phyloP scores from a whole-genome alignment of 1,140 invertebrate species.

The Magallana ariakensis region DNA sequence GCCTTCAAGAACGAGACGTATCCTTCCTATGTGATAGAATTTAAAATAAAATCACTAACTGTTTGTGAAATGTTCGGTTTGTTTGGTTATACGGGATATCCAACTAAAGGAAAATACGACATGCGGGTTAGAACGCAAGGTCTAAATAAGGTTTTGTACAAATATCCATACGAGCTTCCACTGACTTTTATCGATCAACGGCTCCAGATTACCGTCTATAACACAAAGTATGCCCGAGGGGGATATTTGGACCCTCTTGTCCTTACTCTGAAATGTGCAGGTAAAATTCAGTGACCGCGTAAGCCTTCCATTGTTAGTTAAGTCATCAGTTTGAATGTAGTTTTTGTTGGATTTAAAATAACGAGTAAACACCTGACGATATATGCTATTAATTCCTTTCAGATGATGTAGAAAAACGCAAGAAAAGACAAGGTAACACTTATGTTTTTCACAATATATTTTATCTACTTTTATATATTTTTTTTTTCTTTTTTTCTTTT shows the following conservation, averaged over 20 bases:
- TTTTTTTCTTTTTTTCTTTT: no score
- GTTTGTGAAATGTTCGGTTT: constrained; percentile 22
- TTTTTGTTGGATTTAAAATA: neutral
- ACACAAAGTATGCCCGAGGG: neutral
- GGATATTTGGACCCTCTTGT: constrained; percentile 4
- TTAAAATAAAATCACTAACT: neutral
- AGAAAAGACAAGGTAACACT: constrained; percentile 20
- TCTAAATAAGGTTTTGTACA: neutral
- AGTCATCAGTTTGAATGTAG: no score
- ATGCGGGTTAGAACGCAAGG: constrained; percentile 7
- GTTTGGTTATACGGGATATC: neutral
- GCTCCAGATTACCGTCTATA: neutral
- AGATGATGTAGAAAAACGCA: constrained; percentile 13
- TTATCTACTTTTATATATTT: no score
- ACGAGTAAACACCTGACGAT: no score
- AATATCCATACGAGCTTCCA: neutral
- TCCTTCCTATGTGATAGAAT: neutral
- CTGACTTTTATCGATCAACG: neutral
- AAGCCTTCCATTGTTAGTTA: neutral
- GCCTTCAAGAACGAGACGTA: neutral
- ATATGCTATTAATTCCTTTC: neutral
- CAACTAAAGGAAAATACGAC: neutral
- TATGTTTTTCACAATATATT: no score
- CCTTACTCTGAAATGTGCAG: neutral
- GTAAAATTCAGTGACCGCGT: neutral